These are phyloP conservation scores for Paramormyrops hopkinsi DNA, from an alignment of 2,797 vertebrate genomes.

Conservation along the genomic window DNA sequence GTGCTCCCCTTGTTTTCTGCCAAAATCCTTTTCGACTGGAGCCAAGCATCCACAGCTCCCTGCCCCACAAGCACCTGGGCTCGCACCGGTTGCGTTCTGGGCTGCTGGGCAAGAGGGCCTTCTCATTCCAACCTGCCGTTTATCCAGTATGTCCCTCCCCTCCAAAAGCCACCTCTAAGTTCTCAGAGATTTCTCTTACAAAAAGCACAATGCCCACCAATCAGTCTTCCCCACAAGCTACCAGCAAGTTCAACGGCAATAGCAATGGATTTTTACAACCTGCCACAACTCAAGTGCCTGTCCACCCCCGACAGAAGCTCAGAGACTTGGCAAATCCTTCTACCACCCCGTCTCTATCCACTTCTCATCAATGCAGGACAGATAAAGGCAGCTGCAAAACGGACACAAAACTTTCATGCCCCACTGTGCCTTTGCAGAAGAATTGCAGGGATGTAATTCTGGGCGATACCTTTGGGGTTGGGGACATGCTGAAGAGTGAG, in stretches of 20 bases:
- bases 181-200: conserved; percentile 1
- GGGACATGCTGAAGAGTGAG: conserved; percentile 17
- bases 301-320: conserved; percentile 45
- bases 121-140: conserved; percentile 34
- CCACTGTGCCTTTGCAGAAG: conserved; percentile 34
- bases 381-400: conserved; percentile 36
- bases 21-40: conserved; percentile 42
- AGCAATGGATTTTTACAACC: conserved; percentile 46
- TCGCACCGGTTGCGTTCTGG: conserved; percentile 43
- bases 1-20: conserved; percentile 24
- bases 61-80: conserved; percentile 44
- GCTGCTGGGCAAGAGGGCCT: conserved; percentile 44
- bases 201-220: conserved; percentile 62
- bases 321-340: conserved; percentile 46
- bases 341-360: conserved; percentile 21
- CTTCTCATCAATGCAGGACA: conserved; percentile 27
- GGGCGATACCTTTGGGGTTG: conserved; percentile 22
- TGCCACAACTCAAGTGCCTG: conserved; percentile 75
- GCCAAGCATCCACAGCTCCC: conserved; percentile 44
- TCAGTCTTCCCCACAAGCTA: conserved; percentile 57
- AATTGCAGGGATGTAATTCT: conserved; percentile 22
- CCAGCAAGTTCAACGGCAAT: conserved; percentile 51
- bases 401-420: conserved; percentile 14
- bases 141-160: conserved; percentile 34
- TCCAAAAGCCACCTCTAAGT: conserved; percentile 32